Base-by-base conservation (phyloP, 2,888 invertebrate species). In the Protodeltote pygarga region DNA sequence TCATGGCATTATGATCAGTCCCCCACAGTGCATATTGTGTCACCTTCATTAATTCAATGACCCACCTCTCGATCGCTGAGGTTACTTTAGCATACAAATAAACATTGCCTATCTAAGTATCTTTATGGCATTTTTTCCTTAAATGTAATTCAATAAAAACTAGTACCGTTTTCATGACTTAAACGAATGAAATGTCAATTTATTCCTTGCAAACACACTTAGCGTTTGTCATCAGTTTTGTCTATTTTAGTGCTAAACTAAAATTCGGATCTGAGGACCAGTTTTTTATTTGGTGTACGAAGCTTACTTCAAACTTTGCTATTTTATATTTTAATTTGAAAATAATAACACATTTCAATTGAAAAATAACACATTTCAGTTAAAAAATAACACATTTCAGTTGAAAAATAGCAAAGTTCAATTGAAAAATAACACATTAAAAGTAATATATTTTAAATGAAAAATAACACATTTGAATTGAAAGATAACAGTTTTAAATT, bases 21-120 rank as follows among this genome's bases (percentile, higher is more conserved):
- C 49, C 50, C 49, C 48, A 27, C 33, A 51, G 37, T 40, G 27
- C 37, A 37, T 44, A 44, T 46, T 46, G 48, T 46, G 54, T 66
- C 66, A 70, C 67, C 71, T 65, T 65, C 53, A 48, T 62, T 61
- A 65, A 65, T 49, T 52, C 49, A 62, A 50, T 47, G 62, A 62
- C 62, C 65, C 35, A 60, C 40, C 61, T 60, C 60, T 64, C 60
- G 39, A 40, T 31, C 33, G 33, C 23, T 32, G 28, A 32, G 31
- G 31, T 41, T 38, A 40, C 37, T 41, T 40, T 41, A 42, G 60
- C 59, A 58, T 59, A 58, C 50, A 49, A 58, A 59, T 50, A 64
- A 64, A 38, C 44, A 58, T 33, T 20, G 19, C 14, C 37, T 48
- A 48, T 63, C 23, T 29, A 20, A 33, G 35, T 41, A 63, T 37